Base-by-base conservation (phyloP, 2,113 vertebrate genomes). In the Noturus placidus region DNA sequence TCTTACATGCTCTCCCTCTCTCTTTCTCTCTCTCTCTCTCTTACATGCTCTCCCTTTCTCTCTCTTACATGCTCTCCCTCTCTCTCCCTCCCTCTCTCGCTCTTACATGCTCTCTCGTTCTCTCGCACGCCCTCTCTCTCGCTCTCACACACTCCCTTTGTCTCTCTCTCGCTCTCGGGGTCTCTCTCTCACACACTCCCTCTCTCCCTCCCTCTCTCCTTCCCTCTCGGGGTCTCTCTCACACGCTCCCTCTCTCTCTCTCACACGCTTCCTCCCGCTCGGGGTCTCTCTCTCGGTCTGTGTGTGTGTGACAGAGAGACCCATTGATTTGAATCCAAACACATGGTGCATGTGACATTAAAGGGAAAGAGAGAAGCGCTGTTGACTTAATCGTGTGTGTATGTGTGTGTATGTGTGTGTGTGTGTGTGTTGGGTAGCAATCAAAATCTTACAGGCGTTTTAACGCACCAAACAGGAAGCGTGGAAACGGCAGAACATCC, bases 401-500 rank as follows among this genome's bases (percentile, higher is more conserved):
- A 9, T 70, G 33, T 70, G 67, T 17, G 27, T 33, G 25, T 65
- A 13, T 67, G 65, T 30, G 25, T 67, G 30, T 81, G 50, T 50
- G 42, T 52, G 76, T 70, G 56, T 19, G 4, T 33, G 56, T 59
- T 50, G 4, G 52, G 35, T 27, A 19, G 67, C 70, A 77, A 50
- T 87, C 59, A 67, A 80, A 79, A 17, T 27, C 59, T 17, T 38
- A 8, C 69, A 46, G 76, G 59, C 61, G 33, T 8, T 87, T 86
- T 70, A 87, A 87, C 82, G 61, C 61, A 38, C 65, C 57, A 87
- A 81, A 77, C 78, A 82, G 78, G 61, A 69, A 81, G 50, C 15
- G 27, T 25, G 13, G 50, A 70, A 81, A 77, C 33, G 5, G 61
- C 77, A 81, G 63, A 54, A 56, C 74, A 79, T 30, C 76, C 61